A percentile compares a stretch with the other conserved stretches of the same genome.
phyloP scores from a whole-genome alignment of 2,113 vertebrate species.

The Mobula birostris region DNA sequence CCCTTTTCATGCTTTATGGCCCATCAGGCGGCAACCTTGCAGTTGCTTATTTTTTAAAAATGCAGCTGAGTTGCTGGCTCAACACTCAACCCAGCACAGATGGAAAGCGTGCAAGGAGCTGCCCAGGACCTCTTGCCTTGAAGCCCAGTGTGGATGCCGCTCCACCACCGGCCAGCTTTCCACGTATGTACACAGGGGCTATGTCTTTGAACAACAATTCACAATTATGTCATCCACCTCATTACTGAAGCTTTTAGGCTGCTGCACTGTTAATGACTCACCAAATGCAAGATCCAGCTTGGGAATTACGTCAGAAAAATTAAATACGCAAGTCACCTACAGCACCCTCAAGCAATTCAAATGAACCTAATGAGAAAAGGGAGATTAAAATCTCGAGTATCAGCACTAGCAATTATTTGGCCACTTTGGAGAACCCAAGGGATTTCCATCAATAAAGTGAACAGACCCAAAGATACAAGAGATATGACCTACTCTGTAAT shows the following conservation, averaged over 20 bases:
- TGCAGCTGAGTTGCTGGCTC: no score
- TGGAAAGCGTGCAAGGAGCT: no score
- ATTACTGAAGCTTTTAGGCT: not conserved
- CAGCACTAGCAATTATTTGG: slow-evolving; percentile 38
- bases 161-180: no score
- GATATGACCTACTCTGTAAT: slow-evolving; percentile 34
- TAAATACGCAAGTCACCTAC: slow-evolving; percentile 36
- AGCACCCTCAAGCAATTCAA: slow-evolving; percentile 39
- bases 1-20: no score
- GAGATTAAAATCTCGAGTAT: slow-evolving; percentile 38
- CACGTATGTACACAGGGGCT: not conserved
- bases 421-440: slow-evolving; percentile 35
- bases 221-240: not conserved
- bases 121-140: no score
- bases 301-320: slow-evolving; percentile 21
- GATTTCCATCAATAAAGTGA: slow-evolving; percentile 31
- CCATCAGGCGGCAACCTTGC: no score
- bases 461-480: slow-evolving; percentile 39
- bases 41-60: no score
- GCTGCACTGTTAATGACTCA: not conserved
- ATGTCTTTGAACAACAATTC: not conserved
- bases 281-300: not conserved
- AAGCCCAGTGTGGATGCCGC: no score
- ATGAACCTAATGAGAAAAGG: slow-evolving; percentile 39
- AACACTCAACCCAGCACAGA: no score